Evolutionary conservation across 2,888 invertebrate species (phyloP).

Genomic region (Trichacis sp.): DNA sequence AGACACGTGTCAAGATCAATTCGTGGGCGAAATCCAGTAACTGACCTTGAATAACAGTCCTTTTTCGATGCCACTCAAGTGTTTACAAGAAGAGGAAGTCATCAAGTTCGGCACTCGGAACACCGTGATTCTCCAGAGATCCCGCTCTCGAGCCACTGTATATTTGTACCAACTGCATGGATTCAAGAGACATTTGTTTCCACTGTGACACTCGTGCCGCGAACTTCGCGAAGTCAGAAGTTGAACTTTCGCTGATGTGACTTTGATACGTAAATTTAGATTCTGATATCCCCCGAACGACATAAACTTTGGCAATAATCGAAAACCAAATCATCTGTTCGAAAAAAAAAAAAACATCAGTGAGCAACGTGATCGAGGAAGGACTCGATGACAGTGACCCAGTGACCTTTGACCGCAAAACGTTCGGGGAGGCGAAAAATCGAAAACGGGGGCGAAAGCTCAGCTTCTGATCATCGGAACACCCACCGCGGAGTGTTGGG

Average conservation of each 20-base stretch:
- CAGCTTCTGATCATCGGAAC: neutral
- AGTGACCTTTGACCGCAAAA: slow-evolving; percentile 22
- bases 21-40: slow-evolving; percentile 1
- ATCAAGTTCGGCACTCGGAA: slow-evolving; percentile 30
- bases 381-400: slow-evolving; percentile 12
- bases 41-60: slow-evolving; percentile 30
- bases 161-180: slow-evolving; percentile 31
- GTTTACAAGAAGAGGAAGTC: slow-evolving; percentile 29
- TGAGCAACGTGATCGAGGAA: too few species aligned
- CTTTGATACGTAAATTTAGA: neutral
- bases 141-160: slow-evolving; percentile 23
- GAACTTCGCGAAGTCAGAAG: slow-evolving; percentile 14
- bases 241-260: slow-evolving; percentile 19
- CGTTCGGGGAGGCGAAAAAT: too few species aligned
- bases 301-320: too few species aligned
- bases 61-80: slow-evolving; percentile 33
- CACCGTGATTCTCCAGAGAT: slow-evolving; percentile 24
- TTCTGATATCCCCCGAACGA: too few species aligned
- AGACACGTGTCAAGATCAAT: neutral
- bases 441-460: neutral
- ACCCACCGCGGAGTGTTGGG: neutral
- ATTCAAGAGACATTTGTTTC: slow-evolving; percentile 13
- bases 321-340: too few species aligned
- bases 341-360: neutral
- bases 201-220: slow-evolving; percentile 26